Base-by-base conservation (phyloP, 2,797 vertebrate species). In the Ptychadena robeensis region DNA sequence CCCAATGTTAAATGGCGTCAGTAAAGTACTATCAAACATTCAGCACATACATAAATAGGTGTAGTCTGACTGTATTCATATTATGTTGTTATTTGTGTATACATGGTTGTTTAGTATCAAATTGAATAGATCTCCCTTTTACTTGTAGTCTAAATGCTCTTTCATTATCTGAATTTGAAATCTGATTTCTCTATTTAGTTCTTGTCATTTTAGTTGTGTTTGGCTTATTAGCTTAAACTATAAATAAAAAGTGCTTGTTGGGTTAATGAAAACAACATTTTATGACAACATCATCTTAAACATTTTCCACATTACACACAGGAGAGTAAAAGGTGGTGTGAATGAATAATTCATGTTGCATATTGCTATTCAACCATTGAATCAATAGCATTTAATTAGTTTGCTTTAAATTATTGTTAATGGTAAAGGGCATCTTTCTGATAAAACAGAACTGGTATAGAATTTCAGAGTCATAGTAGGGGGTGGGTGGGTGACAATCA, bases 341-440 rank as follows among this genome's bases (percentile, higher is more conserved):
- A 59, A 73, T 73, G 27, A 74, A 74, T 74, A 63, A 74, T 74
- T 35, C n/a, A 74, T 73, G 27, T 8, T 12, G n/a, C 32, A 37
- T 37, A 63, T 63, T 74, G 53, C 48, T 25, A 74, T 37, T 74
- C 31, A 25, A 10, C 25, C 37, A 64, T 75, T 22, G 25, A 31
- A 38, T 75, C 73, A 38, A 63, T 64, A 63, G 25, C 25, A 63
- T 75, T 74, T 38, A 75, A 63, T 75, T 61, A 25, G 34, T 64
- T 64, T 4, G 1, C 27, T 27, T 28, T 64, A 37, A 63, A 38
- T 64, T 25, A 38, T 28, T 75, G 25, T 63, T 28, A 40, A 30
- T 28, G 35, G 14, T 25, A 32, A 61, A 59, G 57, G 34, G 5
- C 14, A 6, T 64, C 32, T 37, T 30, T 61, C 28, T 15, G 28